Conservation (phyloP, 2,888 invertebrate species). For the Parochlus steinenii region DNA sequence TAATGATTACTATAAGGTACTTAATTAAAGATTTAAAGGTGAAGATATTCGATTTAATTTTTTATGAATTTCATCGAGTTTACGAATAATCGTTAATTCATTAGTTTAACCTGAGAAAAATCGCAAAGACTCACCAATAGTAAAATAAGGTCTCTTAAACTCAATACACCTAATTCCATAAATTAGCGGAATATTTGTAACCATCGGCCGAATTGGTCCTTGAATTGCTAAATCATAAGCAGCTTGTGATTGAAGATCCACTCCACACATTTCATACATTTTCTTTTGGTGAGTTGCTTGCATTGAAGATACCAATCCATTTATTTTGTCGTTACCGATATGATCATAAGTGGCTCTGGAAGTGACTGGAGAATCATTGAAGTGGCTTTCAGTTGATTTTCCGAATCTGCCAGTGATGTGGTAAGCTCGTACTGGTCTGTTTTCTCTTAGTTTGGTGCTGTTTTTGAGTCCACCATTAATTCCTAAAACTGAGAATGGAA, state of each 20-base stretch:
- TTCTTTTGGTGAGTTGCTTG: constrained; percentile 75
- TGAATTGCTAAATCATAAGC: constrained; percentile 76
- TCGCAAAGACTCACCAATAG: constrained; percentile 42
- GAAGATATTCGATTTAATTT: too few relatives aligned
- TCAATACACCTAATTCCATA: constrained; percentile 75
- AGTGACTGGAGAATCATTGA: constrained; percentile 50
- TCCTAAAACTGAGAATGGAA: constrained; percentile 44
- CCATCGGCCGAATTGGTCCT: constrained; percentile 63
- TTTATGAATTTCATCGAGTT: too few relatives aligned
- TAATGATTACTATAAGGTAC: not conserved
- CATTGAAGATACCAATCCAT: constrained; percentile 56
- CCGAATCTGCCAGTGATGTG: constrained; percentile 62
- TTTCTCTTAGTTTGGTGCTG: constrained; percentile 38
- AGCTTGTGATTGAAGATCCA: constrained; percentile 70
- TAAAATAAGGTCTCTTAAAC: constrained; percentile 69
- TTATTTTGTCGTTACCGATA: constrained; percentile 50
- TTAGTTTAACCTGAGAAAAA: not conserved
- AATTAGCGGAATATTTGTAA: constrained; percentile 53
- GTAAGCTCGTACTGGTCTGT: constrained; percentile 49
- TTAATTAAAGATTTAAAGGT: constrained; percentile 1
- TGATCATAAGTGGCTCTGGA: constrained; percentile 53
- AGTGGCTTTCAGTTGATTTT: constrained; percentile 54
- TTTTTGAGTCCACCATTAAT: constrained; percentile 46
- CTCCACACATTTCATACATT: constrained; percentile 65
- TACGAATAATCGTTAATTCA: not conserved